Conservation (phyloP, 1,140 invertebrate genomes). For the Tribolium castaneum region DNA sequence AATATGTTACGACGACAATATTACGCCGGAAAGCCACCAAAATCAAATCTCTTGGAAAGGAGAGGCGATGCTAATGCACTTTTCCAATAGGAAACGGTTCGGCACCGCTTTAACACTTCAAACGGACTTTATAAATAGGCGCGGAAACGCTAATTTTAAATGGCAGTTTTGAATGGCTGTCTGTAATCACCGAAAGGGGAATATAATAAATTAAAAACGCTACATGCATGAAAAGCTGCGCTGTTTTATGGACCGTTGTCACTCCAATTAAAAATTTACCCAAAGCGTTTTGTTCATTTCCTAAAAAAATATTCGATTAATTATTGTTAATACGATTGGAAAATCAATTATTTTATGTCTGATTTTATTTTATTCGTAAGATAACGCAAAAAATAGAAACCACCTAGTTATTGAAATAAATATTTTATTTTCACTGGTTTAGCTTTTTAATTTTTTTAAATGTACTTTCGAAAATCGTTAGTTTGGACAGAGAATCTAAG, state of each 20-base stretch:
- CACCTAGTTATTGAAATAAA: no score
- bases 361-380: no score
- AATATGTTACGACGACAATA: constrained; percentile 23
- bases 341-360: no score
- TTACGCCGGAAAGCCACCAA: not conserved
- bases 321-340: no score
- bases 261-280: not conserved
- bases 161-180: not conserved
- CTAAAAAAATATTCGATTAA: no score
- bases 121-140: constrained; percentile 23
- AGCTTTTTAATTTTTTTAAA: no score
- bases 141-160: constrained; percentile 14
- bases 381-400: no score
- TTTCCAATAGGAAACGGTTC: constrained; percentile 9
- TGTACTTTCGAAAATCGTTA: not conserved
- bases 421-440: no score
- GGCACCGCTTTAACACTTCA: not conserved
- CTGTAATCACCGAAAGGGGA: not conserved
- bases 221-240: not conserved
- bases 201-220: not conserved
- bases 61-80: constrained; percentile 2
- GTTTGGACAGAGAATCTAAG: not conserved
- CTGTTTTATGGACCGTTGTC: not conserved
- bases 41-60: constrained; percentile 2
- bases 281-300: not conserved